Evolutionary conservation across 1,140 invertebrate species (phyloP).

Genomic region (Bathynomus jamesi): DNA sequence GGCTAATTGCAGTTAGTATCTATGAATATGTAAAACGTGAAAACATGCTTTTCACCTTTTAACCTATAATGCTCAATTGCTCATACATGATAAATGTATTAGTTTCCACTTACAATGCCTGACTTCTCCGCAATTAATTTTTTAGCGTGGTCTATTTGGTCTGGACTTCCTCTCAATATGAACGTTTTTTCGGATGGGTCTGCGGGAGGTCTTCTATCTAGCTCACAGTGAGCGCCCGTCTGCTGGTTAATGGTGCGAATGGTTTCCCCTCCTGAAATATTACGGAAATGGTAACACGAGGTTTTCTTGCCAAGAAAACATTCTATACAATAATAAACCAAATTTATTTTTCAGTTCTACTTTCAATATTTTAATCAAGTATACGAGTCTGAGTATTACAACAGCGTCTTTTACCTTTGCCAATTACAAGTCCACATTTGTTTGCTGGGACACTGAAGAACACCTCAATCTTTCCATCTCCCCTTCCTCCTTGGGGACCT

Average conservation of each 20-base stretch:
- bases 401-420: slow-evolving; percentile 60
- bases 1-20: no score
- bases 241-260: slow-evolving; percentile 87
- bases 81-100: slow-evolving; percentile 27
- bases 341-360: no score
- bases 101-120: slow-evolving; percentile 54
- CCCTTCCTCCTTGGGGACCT: slow-evolving; percentile 17
- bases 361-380: no score
- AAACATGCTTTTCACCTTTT: no score
- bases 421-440: slow-evolving; percentile 93
- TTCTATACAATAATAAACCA: no score
- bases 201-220: slow-evolving; percentile 38
- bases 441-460: slow-evolving; percentile 31
- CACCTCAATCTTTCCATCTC: slow-evolving; percentile 30
- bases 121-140: slow-evolving; percentile 91
- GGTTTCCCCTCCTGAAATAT: slow-evolving; percentile 86
- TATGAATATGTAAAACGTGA: no score
- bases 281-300: no score
- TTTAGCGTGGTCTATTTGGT: slow-evolving; percentile 91
- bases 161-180: slow-evolving; percentile 66
- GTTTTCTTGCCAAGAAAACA: no score
- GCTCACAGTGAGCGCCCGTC: slow-evolving; percentile 82
- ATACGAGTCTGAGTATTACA: no score
- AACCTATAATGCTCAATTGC: slow-evolving; percentile 10
- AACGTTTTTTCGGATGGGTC: slow-evolving; percentile 35